Evolutionary conservation across 2,888 invertebrate genomes (phyloP).

Genomic region (Eupithecia subfuscata): DNA sequence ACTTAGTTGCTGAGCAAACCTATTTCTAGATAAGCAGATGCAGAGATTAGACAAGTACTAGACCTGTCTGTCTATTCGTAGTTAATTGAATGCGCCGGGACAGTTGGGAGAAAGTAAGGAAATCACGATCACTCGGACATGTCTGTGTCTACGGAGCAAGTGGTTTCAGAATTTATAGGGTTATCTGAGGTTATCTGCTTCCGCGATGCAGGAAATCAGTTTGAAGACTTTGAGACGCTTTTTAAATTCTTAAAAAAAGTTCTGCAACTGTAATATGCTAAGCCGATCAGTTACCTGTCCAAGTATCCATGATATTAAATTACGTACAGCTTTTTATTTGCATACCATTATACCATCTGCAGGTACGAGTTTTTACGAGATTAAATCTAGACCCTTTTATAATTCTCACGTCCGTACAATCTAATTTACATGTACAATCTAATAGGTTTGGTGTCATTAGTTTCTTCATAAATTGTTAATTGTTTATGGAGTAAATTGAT

Average conservation of each 20-base stretch:
- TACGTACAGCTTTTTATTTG: background rate
- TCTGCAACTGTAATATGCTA: background rate
- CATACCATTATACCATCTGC: background rate
- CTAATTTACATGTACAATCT: background rate
- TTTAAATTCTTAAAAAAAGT: background rate
- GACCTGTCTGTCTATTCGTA: conserved; percentile 3
- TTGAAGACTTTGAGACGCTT: background rate
- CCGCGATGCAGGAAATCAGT: background rate
- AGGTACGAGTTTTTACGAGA: background rate
- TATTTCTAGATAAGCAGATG: background rate
- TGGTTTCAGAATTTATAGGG: background rate
- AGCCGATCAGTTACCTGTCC: background rate
- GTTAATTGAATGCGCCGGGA: conserved; percentile 9
- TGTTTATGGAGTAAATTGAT: background rate
- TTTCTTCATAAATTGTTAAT: background rate
- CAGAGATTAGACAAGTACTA: background rate
- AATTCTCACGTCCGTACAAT: background rate
- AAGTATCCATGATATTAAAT: background rate
- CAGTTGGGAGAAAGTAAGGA: conserved; percentile 9
- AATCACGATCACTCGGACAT: conserved; percentile 12
- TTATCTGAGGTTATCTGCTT: background rate
- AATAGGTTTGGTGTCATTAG: background rate
- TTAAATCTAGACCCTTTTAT: background rate
- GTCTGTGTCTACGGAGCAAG: background rate
- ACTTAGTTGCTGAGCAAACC: background rate